A percentile compares a stretch with the other conserved stretches of the same genome.
Conservation (phyloP, 2,797 vertebrate genomes). For the Strix occidentalis region DNA sequence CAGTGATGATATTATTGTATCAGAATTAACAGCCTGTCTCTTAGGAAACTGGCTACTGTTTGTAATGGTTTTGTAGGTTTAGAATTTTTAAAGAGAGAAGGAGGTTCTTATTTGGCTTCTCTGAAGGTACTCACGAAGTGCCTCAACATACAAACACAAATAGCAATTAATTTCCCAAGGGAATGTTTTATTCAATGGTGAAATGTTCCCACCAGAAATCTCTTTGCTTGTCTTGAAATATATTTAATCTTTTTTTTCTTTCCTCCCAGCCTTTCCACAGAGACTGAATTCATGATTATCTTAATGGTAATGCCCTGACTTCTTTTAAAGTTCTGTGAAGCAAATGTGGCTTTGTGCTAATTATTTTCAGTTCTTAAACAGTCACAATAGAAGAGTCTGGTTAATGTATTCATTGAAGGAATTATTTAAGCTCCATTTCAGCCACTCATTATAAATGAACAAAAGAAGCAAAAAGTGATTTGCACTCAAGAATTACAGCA, state of each 20-base stretch:
- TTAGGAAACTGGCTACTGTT: neutral
- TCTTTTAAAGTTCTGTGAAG: slow-evolving; percentile 71
- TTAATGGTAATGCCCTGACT: slow-evolving; percentile 62
- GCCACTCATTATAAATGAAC: slow-evolving; percentile 70
- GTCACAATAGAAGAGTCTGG: slow-evolving; percentile 71
- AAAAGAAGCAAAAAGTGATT: slow-evolving; percentile 78
- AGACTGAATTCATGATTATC: slow-evolving; percentile 71
- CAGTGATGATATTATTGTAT: neutral
- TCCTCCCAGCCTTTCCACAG: slow-evolving; percentile 52
- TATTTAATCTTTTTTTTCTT: slow-evolving; percentile 62
- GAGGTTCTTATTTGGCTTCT: neutral
- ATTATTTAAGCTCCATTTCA: slow-evolving; percentile 81
- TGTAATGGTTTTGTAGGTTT: neutral
- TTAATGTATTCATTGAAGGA: slow-evolving; percentile 76
- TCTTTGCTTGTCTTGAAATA: slow-evolving; percentile 70
- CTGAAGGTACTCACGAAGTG: slow-evolving; percentile 24
- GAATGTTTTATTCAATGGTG: slow-evolving; percentile 67
- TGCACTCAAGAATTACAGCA: slow-evolving; percentile 75
- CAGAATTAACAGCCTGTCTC: neutral
- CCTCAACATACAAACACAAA: slow-evolving; percentile 61
- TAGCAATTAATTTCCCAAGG: slow-evolving; percentile 56
- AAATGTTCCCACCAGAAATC: slow-evolving; percentile 74
- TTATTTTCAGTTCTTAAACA: slow-evolving; percentile 77
- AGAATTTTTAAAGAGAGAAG: neutral
- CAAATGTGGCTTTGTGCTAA: slow-evolving; percentile 75